phyloP scores from a whole-genome alignment of 92 coral and sea anemone genomes.

The Montipora capitata region DNA sequence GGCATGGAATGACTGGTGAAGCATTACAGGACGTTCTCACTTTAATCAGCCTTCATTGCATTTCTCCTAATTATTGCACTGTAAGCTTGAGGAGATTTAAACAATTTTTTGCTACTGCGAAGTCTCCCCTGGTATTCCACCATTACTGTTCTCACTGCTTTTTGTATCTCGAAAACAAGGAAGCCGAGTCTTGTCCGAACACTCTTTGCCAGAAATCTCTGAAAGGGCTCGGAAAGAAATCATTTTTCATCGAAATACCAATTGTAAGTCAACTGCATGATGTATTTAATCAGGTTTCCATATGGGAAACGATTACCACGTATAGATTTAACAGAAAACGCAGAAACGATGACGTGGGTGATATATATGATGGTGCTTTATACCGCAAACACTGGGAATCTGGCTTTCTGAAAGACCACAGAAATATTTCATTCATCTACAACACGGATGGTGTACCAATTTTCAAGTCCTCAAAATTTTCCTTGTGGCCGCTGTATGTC shows the following conservation, averaged over 20 bases:
- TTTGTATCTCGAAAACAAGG: background rate
- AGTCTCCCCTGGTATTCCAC: background rate
- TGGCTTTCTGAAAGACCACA: too few relatives aligned
- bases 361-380: slow-evolving; percentile 54
- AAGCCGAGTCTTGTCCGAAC: slow-evolving; percentile 40
- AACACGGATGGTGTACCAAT: slow-evolving; percentile 13
- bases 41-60: too few relatives aligned
- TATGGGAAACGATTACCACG: slow-evolving; percentile 25
- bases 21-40: too few relatives aligned
- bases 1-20: too few relatives aligned
- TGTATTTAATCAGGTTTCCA: slow-evolving; percentile 2
- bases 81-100: slow-evolving; percentile 20
- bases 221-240: slow-evolving; percentile 33
- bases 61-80: slow-evolving; percentile 28
- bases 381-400: background rate
- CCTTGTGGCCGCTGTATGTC: slow-evolving; percentile 77
- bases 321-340: slow-evolving; percentile 22
- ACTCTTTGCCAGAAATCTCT: slow-evolving; percentile 40
- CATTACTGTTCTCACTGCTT: too few relatives aligned
- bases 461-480: slow-evolving; percentile 46
- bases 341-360: slow-evolving; percentile 16
- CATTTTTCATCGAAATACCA: slow-evolving; percentile 27
- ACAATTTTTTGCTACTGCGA: slow-evolving; percentile 26
- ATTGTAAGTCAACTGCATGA: background rate
- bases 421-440: too few relatives aligned